Evolutionary conservation across 2,797 vertebrate genomes (phyloP).

Genomic region (Lates japonicus): DNA sequence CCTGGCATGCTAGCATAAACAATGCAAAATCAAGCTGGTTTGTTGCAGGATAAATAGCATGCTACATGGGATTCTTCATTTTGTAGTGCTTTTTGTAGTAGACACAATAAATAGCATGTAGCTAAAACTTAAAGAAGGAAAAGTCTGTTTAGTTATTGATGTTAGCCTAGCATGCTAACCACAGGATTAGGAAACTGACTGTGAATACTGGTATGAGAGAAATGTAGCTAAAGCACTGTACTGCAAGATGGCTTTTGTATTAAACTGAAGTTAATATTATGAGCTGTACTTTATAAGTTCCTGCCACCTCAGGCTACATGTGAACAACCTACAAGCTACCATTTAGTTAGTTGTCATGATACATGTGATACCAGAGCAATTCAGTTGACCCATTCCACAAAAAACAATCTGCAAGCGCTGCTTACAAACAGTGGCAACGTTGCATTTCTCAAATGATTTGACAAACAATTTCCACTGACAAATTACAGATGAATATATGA

Average conservation of each 20-base stretch:
- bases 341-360: background rate
- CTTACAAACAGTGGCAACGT: background rate
- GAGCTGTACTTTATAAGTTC: background rate
- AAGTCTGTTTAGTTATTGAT: background rate
- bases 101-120: background rate
- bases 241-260: background rate
- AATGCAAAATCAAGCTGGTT: conserved; percentile 62
- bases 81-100: background rate
- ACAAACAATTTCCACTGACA: background rate
- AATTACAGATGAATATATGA: background rate
- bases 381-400: background rate
- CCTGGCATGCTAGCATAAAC: conserved; percentile 56
- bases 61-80: background rate
- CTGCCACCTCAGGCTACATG: background rate
- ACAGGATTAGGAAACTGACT: background rate
- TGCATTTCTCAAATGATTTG: background rate
- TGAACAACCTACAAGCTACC: background rate
- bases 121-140: background rate
- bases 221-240: background rate
- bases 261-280: background rate
- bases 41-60: conserved; percentile 13
- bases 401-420: background rate
- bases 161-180: background rate
- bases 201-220: background rate
- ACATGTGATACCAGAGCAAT: background rate